Conservation (phyloP, 2,888 invertebrate genomes). For the Tenthredo livida region DNA sequence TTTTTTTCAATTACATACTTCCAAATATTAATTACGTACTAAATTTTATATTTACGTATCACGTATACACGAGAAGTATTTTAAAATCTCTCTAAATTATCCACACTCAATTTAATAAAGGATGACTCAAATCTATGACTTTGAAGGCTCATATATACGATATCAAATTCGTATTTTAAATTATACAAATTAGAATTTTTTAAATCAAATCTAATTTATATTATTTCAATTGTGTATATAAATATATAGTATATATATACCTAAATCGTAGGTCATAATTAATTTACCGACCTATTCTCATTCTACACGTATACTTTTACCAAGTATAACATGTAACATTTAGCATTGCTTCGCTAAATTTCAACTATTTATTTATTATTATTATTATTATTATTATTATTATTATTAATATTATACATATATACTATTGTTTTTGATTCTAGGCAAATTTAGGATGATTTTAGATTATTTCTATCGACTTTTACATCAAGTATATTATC, state of each 20-base stretch:
- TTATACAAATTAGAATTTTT: constrained; percentile 25
- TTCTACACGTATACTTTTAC: background rate
- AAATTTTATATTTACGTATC: constrained; percentile 54
- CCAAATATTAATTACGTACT: constrained; percentile 55
- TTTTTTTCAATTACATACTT: constrained; percentile 55
- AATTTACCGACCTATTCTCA: constrained; percentile 8
- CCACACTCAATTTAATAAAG: constrained; percentile 33
- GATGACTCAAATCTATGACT: constrained; percentile 25
- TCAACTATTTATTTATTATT: constrained; percentile 60
- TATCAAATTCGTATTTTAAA: constrained; percentile 36
- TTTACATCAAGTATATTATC: constrained; percentile 56
- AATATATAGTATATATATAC: background rate
- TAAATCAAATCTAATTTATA: constrained; percentile 44
- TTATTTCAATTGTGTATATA: constrained; percentile 48
- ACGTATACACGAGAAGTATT: constrained; percentile 50
- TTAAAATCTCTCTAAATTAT: constrained; percentile 28
- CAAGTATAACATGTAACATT: constrained; percentile 53
- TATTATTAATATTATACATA: constrained; percentile 53
- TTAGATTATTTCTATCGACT: constrained; percentile 63
- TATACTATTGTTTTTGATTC: constrained; percentile 58
- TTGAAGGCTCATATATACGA: constrained; percentile 29
- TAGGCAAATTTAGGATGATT: constrained; percentile 67
- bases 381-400: constrained; percentile 55
- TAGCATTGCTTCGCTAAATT: constrained; percentile 59
- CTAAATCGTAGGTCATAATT: constrained; percentile 18